Base-by-base conservation (phyloP, 2,797 vertebrate species). In the Sebastes reedi region DNA sequence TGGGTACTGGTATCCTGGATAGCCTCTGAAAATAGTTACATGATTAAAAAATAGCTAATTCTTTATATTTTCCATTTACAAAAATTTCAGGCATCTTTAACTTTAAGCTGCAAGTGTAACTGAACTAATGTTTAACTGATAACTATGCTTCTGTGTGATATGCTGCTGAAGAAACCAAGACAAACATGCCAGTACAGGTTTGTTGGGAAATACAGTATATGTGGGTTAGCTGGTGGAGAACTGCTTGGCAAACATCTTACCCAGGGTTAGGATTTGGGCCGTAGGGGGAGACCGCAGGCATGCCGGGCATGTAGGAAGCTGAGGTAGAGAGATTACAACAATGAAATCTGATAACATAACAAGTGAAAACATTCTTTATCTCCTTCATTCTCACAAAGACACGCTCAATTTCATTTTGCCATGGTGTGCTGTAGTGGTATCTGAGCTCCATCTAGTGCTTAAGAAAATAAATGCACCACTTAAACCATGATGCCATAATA, bases 241-340 rank as follows among this genome's bases (percentile, higher is more conserved):
- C 12, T 8, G 46, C 50, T 66, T 64, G 8, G 27, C 36, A 79
- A 83, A 90, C 54, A 80, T 72, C 84, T 95, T 96, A 99, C 98
- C 98, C 97, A 4, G 97, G 95, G 88, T 96, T 99, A 30, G 97
- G 91, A 89, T 95, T 96, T n/a, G 97, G 85, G n/a, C 97, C 96
- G 24, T 97, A 99, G 4, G 97, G 75, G 84, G 97, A 95, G 72
- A 97, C 97, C 29, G 96, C 94, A 62, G 97, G 95, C 96, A 99
- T 97, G 80, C 96, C 96, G 2, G 98, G 97, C 96, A 99, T 97
- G 82, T 99, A 99, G 52, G 98, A 98, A 94, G 97, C 99, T 99
- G 87, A 69, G 42, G 62, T 27, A 93, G 80, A 88, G 8, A 81
- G 39, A 85, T 9, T 11, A 3, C 79, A 61, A 88, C 24, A 82